Conservation (phyloP, 2,113 vertebrate species). For the Prinia subflava region DNA sequence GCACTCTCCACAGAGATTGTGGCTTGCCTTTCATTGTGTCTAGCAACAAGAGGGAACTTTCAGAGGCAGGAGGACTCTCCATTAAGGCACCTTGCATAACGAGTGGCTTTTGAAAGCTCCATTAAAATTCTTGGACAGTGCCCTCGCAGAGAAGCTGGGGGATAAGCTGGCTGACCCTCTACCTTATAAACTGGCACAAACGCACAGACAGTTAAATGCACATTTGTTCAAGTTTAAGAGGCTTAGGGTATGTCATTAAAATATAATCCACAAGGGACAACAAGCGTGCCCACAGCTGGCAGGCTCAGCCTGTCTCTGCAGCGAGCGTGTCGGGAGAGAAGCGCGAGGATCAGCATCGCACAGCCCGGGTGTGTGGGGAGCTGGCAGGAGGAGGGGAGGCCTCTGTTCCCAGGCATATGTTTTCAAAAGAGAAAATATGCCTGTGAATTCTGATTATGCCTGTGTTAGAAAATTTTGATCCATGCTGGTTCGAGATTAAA, state of each 20-base stretch:
- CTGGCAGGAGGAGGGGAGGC: neutral
- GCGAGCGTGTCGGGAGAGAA: neutral
- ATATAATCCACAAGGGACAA: neutral
- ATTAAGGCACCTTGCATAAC: neutral
- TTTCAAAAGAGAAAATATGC: conserved; percentile 19
- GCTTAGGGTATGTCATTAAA: conserved; percentile 53
- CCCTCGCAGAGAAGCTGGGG: neutral
- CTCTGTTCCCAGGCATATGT: neutral
- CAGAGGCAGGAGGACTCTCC: neutral
- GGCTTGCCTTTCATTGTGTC: neutral
- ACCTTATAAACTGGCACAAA: neutral
- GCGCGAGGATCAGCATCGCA: neutral
- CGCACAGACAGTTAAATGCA: neutral
- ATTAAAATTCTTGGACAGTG: conserved; percentile 20
- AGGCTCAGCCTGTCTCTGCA: neutral
- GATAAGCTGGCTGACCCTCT: conserved; percentile 15
- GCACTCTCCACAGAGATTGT: neutral
- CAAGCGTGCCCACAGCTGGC: neutral
- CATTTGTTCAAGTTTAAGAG: neutral
- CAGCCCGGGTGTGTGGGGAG: accelerated
- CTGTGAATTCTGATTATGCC: neutral
- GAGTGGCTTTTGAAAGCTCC: neutral
- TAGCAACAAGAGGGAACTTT: neutral
- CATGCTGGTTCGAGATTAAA: neutral
- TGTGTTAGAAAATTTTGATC: conserved; percentile 18